These are phyloP conservation scores for Urechis unicinctus DNA, from an alignment of 2,888 invertebrate genomes.

Conservation along the genomic window DNA sequence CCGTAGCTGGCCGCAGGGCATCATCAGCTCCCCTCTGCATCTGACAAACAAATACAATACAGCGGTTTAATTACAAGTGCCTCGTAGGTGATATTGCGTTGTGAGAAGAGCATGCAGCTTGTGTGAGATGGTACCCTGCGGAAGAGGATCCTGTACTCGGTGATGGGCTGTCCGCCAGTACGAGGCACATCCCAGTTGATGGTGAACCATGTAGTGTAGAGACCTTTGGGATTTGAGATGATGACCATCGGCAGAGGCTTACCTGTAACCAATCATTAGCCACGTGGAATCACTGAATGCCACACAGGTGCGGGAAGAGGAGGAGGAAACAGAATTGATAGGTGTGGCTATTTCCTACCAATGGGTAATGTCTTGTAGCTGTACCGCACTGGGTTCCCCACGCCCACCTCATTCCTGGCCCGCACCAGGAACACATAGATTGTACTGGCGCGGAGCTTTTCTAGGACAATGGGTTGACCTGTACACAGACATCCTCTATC, in stretches of 20 bases:
- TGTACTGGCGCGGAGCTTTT: slow-evolving; percentile 20
- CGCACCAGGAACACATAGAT: slow-evolving; percentile 17
- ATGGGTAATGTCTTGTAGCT: slow-evolving; percentile 14
- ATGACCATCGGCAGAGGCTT: slow-evolving; percentile 20
- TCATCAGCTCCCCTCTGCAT: too few species aligned
- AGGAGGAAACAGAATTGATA: not conserved
- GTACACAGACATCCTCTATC: too few species aligned
- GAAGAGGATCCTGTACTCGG: slow-evolving; percentile 23
- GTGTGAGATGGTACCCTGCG: slow-evolving; percentile 17
- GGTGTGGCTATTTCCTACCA: slow-evolving; percentile 5
- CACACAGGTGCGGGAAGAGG: too few species aligned
- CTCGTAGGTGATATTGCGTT: not conserved
- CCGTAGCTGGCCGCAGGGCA: slow-evolving; percentile 10
- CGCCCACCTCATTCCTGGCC: slow-evolving; percentile 21
- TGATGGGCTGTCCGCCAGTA: slow-evolving; percentile 26
- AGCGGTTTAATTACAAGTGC: too few species aligned
- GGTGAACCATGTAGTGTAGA: slow-evolving; percentile 20
- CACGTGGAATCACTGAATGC: too few species aligned
- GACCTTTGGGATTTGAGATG: slow-evolving; percentile 13
- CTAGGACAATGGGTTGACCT: slow-evolving; percentile 3
- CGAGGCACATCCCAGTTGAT: slow-evolving; percentile 25
- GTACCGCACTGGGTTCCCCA: slow-evolving; percentile 11
- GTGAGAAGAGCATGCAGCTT: not conserved
- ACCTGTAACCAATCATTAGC: too few species aligned
- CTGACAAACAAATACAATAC: too few species aligned